Evolutionary conservation across 2,888 invertebrate genomes (phyloP).

Genomic region (Lacanobia wlatinum): DNA sequence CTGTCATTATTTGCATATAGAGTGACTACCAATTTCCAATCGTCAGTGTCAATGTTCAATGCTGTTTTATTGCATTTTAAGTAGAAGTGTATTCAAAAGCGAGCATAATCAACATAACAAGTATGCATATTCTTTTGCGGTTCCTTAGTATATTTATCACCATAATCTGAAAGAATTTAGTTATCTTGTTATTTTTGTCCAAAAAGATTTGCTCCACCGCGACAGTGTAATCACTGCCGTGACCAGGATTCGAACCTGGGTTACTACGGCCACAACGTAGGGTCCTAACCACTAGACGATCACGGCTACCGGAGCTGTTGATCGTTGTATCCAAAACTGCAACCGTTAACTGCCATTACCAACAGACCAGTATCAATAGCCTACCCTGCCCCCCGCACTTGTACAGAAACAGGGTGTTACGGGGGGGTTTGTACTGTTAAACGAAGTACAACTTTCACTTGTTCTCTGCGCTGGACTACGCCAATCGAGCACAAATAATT

Average conservation of each 20-base stretch:
- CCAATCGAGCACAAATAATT: conserved; percentile 66
- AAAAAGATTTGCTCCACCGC: conserved; percentile 48
- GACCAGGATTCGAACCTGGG: conserved; percentile 93
- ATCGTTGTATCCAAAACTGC: conserved; percentile 71
- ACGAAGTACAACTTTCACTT: conserved; percentile 49
- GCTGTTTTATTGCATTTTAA: background rate
- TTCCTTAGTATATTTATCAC: too few species aligned
- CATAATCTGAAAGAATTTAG: too few species aligned
- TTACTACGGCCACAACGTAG: conserved; percentile 93
- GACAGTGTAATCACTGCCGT: conserved; percentile 87
- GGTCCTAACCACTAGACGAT: conserved; percentile 94
- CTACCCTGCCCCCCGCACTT: conserved; percentile 31
- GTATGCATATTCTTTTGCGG: too few species aligned
- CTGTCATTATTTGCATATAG: conserved; percentile 12
- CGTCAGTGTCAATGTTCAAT: background rate
- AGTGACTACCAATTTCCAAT: background rate
- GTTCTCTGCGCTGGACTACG: conserved; percentile 59
- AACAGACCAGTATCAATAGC: conserved; percentile 3
- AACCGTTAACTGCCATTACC: conserved; percentile 9
- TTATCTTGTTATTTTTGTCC: background rate
- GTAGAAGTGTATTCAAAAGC: too few species aligned
- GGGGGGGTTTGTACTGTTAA: conserved; percentile 12
- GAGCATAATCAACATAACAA: background rate
- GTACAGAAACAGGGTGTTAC: conserved; percentile 5
- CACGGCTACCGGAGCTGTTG: conserved; percentile 85